A percentile compares a stretch with the other conserved stretches of the same genome.
These are phyloP conservation scores for Coracopsis vasa DNA, from an alignment of 2,113 vertebrate species.

Conservation along the genomic window DNA sequence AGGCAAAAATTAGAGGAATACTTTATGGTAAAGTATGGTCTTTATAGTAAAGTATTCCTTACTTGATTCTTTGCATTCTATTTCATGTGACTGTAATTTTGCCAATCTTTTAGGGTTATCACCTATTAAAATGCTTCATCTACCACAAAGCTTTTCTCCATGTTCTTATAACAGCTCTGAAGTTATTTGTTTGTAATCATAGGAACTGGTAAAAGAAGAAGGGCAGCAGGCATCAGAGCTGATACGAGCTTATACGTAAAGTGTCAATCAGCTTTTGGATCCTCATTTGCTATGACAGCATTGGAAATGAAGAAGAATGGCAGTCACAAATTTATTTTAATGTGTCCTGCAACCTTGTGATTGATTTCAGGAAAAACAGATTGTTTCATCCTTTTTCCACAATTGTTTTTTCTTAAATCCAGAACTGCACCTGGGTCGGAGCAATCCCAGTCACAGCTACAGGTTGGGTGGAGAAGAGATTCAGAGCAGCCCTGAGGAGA, in stretches of 20 bases:
- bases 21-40: neutral
- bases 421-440: neutral
- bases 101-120: neutral
- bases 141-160: neutral
- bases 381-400: constrained; percentile 66
- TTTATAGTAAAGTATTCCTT: neutral
- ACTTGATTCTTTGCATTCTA: neutral
- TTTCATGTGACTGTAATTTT: neutral
- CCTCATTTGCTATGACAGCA: constrained; percentile 41
- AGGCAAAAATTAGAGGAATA: neutral
- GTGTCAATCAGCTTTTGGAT: constrained; percentile 39
- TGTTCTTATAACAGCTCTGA: neutral
- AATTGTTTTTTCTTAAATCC: constrained; percentile 64
- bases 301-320: constrained; percentile 33
- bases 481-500: neutral
- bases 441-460: neutral
- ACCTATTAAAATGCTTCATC: neutral
- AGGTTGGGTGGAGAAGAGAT: neutral
- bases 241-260: neutral
- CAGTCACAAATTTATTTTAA: constrained; percentile 31
- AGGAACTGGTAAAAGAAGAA: neutral
- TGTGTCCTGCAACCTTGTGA: constrained; percentile 39
- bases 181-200: neutral
- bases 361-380: constrained; percentile 59
- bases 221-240: neutral